Percentiles rank a stretch among this genome's conserved stretches.
These are phyloP conservation scores for Thumatha senex DNA, from an alignment of 2,888 invertebrate species.

Conservation along the genomic window DNA sequence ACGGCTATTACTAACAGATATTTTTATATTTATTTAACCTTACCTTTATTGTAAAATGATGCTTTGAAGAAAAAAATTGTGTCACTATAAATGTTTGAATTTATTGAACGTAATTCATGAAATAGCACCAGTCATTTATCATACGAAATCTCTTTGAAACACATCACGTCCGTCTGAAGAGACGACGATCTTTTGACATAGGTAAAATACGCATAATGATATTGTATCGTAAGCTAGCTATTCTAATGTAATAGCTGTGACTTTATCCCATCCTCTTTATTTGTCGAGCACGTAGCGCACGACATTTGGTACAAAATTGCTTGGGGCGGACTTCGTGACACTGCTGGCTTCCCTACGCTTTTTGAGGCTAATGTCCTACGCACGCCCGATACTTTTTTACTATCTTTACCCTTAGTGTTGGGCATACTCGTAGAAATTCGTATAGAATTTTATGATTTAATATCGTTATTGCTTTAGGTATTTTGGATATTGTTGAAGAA, in stretches of 20 bases:
- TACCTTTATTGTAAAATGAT: too few relatives aligned
- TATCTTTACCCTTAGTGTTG: conserved; percentile 54
- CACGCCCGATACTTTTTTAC: conserved; percentile 66
- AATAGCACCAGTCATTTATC: too few relatives aligned
- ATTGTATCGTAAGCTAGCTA: conserved; percentile 57
- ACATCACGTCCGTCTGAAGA: conserved; percentile 37
- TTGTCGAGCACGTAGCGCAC: conserved; percentile 77
- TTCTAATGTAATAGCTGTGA: conserved; percentile 62
- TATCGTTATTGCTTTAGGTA: conserved; percentile 13
- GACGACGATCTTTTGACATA: conserved; percentile 33
- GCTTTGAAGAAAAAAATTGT: too few relatives aligned
- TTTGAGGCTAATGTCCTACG: conserved; percentile 68
- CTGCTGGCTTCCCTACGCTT: conserved; percentile 60
- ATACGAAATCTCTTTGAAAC: conserved; percentile 35
- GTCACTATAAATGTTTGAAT: neutral
- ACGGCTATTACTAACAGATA: too few relatives aligned
- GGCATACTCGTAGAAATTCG: conserved; percentile 65
- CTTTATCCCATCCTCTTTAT: conserved; percentile 77
- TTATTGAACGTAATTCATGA: too few relatives aligned
- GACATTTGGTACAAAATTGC: conserved; percentile 83
- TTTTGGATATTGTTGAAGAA: too few relatives aligned
- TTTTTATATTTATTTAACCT: too few relatives aligned
- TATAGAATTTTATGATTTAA: conserved; percentile 43
- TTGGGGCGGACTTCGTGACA: conserved; percentile 76
- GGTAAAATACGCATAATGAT: conserved; percentile 36